phyloP scores from a whole-genome alignment of 2,113 vertebrate species.

The Muntiacus reevesi region DNA sequence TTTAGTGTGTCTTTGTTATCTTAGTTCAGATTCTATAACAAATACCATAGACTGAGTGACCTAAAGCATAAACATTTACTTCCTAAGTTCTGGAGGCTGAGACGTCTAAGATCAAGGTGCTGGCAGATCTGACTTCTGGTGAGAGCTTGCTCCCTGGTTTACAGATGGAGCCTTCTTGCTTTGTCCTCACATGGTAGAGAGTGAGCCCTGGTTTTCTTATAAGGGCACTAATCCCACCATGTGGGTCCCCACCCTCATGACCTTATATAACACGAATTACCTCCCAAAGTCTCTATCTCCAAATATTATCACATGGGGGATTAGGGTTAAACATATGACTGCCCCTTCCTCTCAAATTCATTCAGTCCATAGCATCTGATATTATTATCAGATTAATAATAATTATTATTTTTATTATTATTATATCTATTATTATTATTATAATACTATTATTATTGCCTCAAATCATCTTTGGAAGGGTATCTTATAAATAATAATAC shows the following conservation, averaged over 20 bases:
- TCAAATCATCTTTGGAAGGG: conserved; percentile 11
- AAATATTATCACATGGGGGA: background rate
- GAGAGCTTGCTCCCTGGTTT: background rate
- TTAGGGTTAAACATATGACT: background rate
- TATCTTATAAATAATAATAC: background rate
- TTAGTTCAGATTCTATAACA: background rate
- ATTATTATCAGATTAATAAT: background rate
- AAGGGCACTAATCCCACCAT: background rate
- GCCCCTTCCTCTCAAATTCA: background rate
- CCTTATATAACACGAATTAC: background rate
- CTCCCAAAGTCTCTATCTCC: background rate
- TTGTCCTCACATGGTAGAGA: background rate
- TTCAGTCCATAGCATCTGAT: background rate
- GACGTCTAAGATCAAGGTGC: background rate
- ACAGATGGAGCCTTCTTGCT: background rate
- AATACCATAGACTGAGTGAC: background rate
- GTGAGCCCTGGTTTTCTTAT: background rate
- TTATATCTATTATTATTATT: too few relatives aligned
- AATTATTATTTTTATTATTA: too few relatives aligned
- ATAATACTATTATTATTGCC: background rate
- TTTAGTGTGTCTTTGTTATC: background rate
- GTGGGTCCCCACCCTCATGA: background rate
- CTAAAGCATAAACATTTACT: background rate
- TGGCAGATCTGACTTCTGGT: background rate
- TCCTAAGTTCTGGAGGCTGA: background rate